Conservation (phyloP, 2,888 invertebrate genomes). For the Oscheius onirici region DNA sequence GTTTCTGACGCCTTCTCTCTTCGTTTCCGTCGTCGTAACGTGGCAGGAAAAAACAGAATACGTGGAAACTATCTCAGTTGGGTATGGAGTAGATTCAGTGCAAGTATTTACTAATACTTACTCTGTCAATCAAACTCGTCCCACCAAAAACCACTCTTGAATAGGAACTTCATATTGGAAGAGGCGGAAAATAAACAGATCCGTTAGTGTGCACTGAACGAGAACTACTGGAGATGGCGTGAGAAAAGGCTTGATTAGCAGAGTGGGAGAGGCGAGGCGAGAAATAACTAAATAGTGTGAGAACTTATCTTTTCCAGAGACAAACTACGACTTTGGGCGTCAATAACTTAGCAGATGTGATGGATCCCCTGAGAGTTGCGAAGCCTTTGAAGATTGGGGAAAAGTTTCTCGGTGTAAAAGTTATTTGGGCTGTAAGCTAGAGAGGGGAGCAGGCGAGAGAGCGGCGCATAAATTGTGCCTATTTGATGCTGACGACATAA, state of each 20-base stretch:
- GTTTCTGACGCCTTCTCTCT: too few relatives aligned
- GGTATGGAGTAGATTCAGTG: too few relatives aligned
- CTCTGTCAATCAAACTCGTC: too few relatives aligned
- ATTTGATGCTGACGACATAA: constrained; percentile 34
- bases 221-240: constrained; percentile 23
- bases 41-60: too few relatives aligned
- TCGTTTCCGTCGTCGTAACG: too few relatives aligned
- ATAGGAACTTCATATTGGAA: not conserved
- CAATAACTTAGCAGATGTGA: not conserved
- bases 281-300: constrained; percentile 25
- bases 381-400: not conserved
- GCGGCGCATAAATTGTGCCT: constrained; percentile 31
- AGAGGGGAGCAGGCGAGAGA: not conserved
- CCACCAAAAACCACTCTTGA: not conserved
- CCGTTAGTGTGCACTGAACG: constrained; percentile 1
- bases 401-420: too few relatives aligned
- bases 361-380: not conserved
- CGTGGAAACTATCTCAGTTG: too few relatives aligned
- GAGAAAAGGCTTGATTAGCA: constrained; percentile 26
- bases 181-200: not conserved
- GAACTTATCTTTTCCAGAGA: not conserved
- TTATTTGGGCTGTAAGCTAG: constrained; percentile 3
- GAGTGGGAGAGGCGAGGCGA: constrained; percentile 7
- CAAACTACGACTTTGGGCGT: not conserved
- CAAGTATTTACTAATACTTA: too few relatives aligned